phyloP scores from a whole-genome alignment of 1,140 invertebrate genomes.

The Hetaerina americana region DNA sequence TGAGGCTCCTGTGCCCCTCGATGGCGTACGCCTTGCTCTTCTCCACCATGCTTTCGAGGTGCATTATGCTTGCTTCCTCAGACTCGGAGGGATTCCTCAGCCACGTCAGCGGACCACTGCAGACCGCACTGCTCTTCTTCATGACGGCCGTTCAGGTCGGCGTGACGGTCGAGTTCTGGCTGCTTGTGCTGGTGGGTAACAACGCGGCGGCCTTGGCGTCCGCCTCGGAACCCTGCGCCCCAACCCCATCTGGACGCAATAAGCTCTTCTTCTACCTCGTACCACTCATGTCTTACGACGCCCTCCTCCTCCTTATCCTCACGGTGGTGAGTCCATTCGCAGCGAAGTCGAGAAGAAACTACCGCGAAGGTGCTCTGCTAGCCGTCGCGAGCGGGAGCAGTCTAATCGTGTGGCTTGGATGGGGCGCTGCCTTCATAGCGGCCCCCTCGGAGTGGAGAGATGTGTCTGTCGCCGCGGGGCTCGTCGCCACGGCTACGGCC shows the following conservation, averaged over 20 bases:
- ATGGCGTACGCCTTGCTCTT: conserved; percentile 38
- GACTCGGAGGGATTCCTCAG: conserved; percentile 39
- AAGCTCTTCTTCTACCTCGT: conserved; percentile 29
- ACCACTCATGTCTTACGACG: conserved; percentile 34
- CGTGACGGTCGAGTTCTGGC: not conserved
- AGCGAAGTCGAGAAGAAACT: conserved; percentile 39
- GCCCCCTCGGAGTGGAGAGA: conserved; percentile 32
- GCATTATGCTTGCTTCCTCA: conserved; percentile 41
- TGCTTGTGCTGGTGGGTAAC: not conserved
- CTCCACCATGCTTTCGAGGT: conserved; percentile 39
- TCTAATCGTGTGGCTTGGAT: conserved; percentile 35
- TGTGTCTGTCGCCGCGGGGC: conserved; percentile 39
- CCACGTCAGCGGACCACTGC: conserved; percentile 45
- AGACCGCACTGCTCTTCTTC: conserved; percentile 39
- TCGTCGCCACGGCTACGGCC: conserved; percentile 37
- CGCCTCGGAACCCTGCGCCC: not conserved
- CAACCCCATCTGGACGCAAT: not conserved
- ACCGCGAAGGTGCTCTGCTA: conserved; percentile 43
- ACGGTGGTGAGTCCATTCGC: conserved; percentile 37
- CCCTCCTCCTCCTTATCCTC: conserved; percentile 37
- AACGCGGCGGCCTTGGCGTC: not conserved
- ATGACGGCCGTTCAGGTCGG: conserved; percentile 35
- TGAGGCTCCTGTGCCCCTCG: conserved; percentile 36
- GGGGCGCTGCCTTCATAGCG: conserved; percentile 36
- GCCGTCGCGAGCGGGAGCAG: conserved; percentile 33